Evolutionary conservation across 37 sponge, comb jelly and placozoan species (phyloP).

Genomic region (Halichondria panicea): DNA sequence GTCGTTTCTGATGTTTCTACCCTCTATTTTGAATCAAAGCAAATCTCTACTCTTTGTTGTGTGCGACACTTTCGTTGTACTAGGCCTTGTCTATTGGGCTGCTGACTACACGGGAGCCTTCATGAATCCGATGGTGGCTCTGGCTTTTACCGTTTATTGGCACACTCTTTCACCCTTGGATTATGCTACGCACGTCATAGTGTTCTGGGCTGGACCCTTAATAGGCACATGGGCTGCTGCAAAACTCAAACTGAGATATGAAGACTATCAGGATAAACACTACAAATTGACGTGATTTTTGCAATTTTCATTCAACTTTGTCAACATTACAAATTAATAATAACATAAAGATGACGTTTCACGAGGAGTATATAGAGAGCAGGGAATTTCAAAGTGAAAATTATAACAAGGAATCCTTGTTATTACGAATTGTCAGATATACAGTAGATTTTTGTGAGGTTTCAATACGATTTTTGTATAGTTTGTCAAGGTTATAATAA

Average conservation of each 20-base stretch:
- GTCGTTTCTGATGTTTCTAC: conserved; percentile 10
- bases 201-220: conserved; percentile 44
- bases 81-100: neutral
- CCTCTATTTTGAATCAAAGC: neutral
- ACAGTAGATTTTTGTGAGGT: too few species aligned
- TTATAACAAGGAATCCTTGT: too few species aligned
- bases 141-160: conserved; percentile 15
- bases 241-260: neutral
- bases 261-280: neutral
- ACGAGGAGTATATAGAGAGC: too few species aligned
- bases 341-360: too few species aligned
- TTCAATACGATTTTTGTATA: too few species aligned
- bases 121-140: conserved; percentile 52
- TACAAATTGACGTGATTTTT: too few species aligned
- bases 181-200: neutral
- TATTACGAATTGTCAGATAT: neutral
- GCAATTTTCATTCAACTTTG: too few species aligned
- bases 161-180: neutral
- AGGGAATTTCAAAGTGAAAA: too few species aligned
- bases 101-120: conserved; percentile 15
- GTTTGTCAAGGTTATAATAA: too few species aligned
- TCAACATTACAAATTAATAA: too few species aligned
- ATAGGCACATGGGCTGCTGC: conserved; percentile 20
- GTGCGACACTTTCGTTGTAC: neutral
- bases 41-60: neutral